Evolutionary conservation across 35 echinoderm and acorn worm genomes (phyloP).

Genomic region (Apostichopus californicus): DNA sequence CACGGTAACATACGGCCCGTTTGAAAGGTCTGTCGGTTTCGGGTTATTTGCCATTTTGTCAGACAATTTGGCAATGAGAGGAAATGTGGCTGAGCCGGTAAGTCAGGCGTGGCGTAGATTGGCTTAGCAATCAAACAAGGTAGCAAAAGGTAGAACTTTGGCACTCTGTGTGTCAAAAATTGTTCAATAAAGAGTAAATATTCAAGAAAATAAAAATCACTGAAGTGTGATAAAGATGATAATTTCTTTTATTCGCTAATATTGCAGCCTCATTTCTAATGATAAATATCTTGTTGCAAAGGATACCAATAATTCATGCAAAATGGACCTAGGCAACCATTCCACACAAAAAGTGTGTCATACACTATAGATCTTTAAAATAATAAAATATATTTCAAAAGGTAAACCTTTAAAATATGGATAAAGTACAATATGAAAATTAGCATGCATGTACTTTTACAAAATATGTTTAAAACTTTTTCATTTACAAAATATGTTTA

Average conservation of each 20-base stretch:
- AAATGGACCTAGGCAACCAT: too few relatives aligned
- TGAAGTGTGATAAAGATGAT: neutral
- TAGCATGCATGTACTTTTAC: too few relatives aligned
- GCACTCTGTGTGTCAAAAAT: constrained; percentile 51
- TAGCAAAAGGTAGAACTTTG: constrained; percentile 49
- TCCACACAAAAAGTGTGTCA: too few relatives aligned
- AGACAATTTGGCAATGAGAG: constrained; percentile 15
- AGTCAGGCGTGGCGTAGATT: constrained; percentile 17
- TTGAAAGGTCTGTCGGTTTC: constrained; percentile 34
- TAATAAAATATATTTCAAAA: too few relatives aligned
- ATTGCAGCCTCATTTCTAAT: too few relatives aligned
- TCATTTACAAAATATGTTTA: too few relatives aligned
- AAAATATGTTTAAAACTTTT: too few relatives aligned
- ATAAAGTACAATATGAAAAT: too few relatives aligned
- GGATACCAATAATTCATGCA: too few relatives aligned
- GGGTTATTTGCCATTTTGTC: neutral
- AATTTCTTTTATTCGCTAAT: neutral
- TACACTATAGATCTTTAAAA: too few relatives aligned
- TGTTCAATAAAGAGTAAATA: constrained; percentile 32
- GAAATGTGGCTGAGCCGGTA: constrained; percentile 22
- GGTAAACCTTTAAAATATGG: too few relatives aligned
- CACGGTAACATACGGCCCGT: constrained; percentile 17
- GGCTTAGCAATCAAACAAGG: constrained; percentile 30
- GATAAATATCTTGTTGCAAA: too few relatives aligned
- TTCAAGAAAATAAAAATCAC: neutral